A percentile compares a stretch with the other conserved stretches of the same genome.
Evolutionary conservation across 2,113 vertebrate species (phyloP).

Genomic region (Archilochus colubris): DNA sequence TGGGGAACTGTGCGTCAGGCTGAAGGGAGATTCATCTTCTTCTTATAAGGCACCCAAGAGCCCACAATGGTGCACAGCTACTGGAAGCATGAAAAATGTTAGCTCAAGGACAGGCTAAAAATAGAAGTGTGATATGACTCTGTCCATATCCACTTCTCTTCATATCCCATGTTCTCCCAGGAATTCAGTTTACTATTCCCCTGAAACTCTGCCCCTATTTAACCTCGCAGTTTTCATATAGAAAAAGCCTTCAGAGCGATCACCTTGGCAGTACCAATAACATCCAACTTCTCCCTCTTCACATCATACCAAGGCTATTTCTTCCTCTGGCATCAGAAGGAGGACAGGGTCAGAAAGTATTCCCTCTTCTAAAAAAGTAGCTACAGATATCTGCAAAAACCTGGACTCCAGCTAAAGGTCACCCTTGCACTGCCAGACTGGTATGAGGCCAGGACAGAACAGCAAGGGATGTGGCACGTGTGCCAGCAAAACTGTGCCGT

Average conservation of each 20-base stretch:
- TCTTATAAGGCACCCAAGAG: fast-evolving
- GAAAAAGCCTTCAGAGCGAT: background rate
- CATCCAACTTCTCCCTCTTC: background rate
- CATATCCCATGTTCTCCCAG: background rate
- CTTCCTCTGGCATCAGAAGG: background rate
- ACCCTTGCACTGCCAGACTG: background rate
- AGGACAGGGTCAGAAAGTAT: background rate
- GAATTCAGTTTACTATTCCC: background rate
- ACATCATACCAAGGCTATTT: background rate
- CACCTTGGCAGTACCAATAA: background rate
- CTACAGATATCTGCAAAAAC: background rate
- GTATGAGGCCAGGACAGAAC: background rate
- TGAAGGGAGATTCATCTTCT: background rate
- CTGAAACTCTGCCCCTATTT: background rate
- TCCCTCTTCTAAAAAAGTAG: background rate
- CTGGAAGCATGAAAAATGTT: background rate
- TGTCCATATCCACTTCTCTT: background rate
- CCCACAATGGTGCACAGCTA: fast-evolving
- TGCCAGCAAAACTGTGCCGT: background rate
- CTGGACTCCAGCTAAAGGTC: background rate
- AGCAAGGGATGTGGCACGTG: background rate
- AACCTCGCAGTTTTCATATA: background rate
- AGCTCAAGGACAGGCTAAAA: background rate
- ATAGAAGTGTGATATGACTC: background rate
- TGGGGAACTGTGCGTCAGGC: background rate